Conservation (phyloP, 1,140 invertebrate genomes). For the Andricus grossulariae region DNA sequence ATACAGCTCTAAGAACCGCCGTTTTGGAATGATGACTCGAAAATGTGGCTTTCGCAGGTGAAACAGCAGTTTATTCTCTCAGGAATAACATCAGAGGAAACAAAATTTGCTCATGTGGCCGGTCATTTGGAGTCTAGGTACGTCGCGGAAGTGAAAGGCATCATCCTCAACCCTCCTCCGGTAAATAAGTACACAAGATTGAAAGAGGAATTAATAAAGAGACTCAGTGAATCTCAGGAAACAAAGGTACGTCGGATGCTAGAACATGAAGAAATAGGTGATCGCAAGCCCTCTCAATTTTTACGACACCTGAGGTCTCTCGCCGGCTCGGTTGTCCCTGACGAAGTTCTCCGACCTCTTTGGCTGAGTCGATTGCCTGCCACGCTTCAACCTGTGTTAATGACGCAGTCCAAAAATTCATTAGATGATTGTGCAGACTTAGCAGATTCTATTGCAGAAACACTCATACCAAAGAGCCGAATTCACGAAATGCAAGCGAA, state of each 20-base stretch:
- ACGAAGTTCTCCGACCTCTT: slow-evolving; percentile 43
- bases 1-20: no score
- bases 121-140: slow-evolving; percentile 32
- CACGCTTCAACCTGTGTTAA: not conserved
- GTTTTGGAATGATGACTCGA: slow-evolving; percentile 38
- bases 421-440: slow-evolving; percentile 15
- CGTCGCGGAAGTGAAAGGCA: slow-evolving; percentile 36
- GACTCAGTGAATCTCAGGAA: slow-evolving; percentile 53
- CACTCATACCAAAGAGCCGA: no score
- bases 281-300: slow-evolving; percentile 61
- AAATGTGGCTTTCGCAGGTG: slow-evolving; percentile 48
- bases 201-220: slow-evolving; percentile 56
- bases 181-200: slow-evolving; percentile 46
- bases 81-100: slow-evolving; percentile 49
- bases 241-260: slow-evolving; percentile 51
- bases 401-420: not conserved
- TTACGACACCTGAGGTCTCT: slow-evolving; percentile 48
- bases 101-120: slow-evolving; percentile 50
- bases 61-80: slow-evolving; percentile 45
- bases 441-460: not conserved
- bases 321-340: slow-evolving; percentile 33
- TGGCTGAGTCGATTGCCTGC: slow-evolving; percentile 41
- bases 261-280: slow-evolving; percentile 60
- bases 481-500: no score
- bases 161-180: slow-evolving; percentile 39